phyloP scores from a whole-genome alignment of 2,888 invertebrate genomes.

The Eustalomyia histrio region DNA sequence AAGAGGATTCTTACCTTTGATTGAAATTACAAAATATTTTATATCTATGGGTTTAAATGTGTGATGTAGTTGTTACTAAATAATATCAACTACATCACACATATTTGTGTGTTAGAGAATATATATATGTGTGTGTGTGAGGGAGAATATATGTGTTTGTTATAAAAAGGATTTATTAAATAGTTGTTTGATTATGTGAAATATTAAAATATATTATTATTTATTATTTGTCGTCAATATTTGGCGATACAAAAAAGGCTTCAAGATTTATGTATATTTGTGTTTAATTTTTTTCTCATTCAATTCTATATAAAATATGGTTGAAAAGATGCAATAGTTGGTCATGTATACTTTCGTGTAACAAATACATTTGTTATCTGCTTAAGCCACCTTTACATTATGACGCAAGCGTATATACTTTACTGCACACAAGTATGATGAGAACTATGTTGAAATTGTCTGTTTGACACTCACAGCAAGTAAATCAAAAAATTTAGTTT shows the following conservation, averaged over 20 bases:
- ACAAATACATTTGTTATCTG: too few relatives aligned
- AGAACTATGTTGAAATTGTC: too few relatives aligned
- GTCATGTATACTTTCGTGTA: too few relatives aligned
- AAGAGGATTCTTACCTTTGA: slow-evolving; percentile 39
- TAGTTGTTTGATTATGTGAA: slow-evolving; percentile 34
- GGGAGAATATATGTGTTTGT: background rate
- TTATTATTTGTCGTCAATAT: slow-evolving; percentile 51
- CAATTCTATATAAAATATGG: too few relatives aligned
- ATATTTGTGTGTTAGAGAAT: too few relatives aligned
- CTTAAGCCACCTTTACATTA: too few relatives aligned
- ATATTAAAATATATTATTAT: slow-evolving; percentile 18
- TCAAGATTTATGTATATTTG: background rate
- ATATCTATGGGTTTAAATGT: background rate
- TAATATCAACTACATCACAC: too few relatives aligned
- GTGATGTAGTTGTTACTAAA: background rate
- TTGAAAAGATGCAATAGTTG: too few relatives aligned
- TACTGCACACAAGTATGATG: too few relatives aligned
- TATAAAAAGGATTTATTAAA: slow-evolving; percentile 47
- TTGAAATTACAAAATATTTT: slow-evolving; percentile 39
- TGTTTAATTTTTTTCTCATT: background rate
- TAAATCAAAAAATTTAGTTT: too few relatives aligned
- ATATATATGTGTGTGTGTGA: background rate
- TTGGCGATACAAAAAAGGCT: slow-evolving; percentile 19
- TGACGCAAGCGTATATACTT: too few relatives aligned
- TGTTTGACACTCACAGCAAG: too few relatives aligned